Base-by-base conservation (phyloP, 2,797 vertebrate species). In the Phoxinus dragarum region DNA sequence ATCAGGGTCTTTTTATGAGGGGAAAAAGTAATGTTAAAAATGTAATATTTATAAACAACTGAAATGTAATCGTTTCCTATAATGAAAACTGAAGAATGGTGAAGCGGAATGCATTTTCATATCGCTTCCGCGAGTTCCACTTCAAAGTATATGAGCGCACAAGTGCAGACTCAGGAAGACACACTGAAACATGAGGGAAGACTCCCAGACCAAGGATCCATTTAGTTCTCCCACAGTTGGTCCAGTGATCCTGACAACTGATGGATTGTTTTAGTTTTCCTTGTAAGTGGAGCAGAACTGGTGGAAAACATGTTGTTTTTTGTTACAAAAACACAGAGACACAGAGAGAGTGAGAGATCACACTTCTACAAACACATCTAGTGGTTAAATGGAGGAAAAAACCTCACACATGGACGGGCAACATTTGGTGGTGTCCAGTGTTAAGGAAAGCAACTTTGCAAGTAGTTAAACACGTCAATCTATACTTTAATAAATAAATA, bases 231-330 rank as follows among this genome's bases (percentile, higher is more conserved):
- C 34, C 52, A 87, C 77, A 88, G 84, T 86, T 86, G 89, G 89
- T 90, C 86, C 84, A 89, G 84, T 86, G 85, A 85, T 85, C 75
- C 88, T 88, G 90, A 91, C 89, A 90, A 84, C 83, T 92, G 90
- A 92, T 91, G 89, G 89, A 92, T 91, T 84, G 82, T 88, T 86
- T 90, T 90, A 88, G 90, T 91, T 92, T 91, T 89, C 86, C 61
- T 84, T 89, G 85, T 89, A 88, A 90, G 87, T 89, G 90, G 86
- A 89, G 91, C 89, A 90, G 90, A 91, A 90, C 89, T 72, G 75
- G 71, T 84, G 78, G 71, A 68, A 86, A 87, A 88, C 80, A 81
- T 76, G 61, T 81, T 86, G 75, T 84, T 88, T 68, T 76, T 54
- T 64, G 42, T 82, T 86, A 88, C 77, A 89, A 89, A 86, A 84